These are phyloP conservation scores for Chlorops oryzae DNA, from an alignment of 1,140 invertebrate genomes.

Conservation along the genomic window DNA sequence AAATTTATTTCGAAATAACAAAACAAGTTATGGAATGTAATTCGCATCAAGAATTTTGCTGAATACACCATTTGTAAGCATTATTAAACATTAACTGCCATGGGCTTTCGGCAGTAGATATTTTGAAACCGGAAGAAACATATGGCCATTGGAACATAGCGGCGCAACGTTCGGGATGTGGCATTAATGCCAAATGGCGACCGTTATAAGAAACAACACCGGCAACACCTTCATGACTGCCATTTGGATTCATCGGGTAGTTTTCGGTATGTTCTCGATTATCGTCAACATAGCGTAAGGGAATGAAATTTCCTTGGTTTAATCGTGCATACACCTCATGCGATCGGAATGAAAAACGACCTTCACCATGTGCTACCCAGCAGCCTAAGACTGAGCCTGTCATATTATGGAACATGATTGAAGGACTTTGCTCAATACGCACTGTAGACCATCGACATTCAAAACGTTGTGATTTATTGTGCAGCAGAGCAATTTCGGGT, in stretches of 20 bases:
- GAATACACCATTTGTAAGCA: slow-evolving; percentile 71
- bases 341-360: slow-evolving; percentile 61
- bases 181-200: slow-evolving; percentile 95
- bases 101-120: slow-evolving; percentile 57
- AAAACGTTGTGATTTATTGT: slow-evolving; percentile 81
- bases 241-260: slow-evolving; percentile 94
- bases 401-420: slow-evolving; percentile 88
- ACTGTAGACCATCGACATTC: slow-evolving; percentile 90
- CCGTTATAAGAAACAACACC: slow-evolving; percentile 84
- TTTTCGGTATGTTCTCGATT: slow-evolving; percentile 63
- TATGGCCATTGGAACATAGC: slow-evolving; percentile 82
- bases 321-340: slow-evolving; percentile 54
- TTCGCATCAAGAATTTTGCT: background rate
- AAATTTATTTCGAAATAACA: too few relatives aligned
- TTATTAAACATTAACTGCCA: slow-evolving; percentile 91
- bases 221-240: slow-evolving; percentile 70
- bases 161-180: slow-evolving; percentile 90
- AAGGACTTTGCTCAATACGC: slow-evolving; percentile 58
- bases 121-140: slow-evolving; percentile 50
- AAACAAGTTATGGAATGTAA: too few relatives aligned
- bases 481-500: slow-evolving; percentile 69
- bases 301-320: slow-evolving; percentile 58
- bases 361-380: slow-evolving; percentile 97
- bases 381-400: slow-evolving; percentile 76
- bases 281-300: slow-evolving; percentile 82